These are phyloP conservation scores for Venturia canescens DNA, from an alignment of 1,140 invertebrate species.

Conservation along the genomic window DNA sequence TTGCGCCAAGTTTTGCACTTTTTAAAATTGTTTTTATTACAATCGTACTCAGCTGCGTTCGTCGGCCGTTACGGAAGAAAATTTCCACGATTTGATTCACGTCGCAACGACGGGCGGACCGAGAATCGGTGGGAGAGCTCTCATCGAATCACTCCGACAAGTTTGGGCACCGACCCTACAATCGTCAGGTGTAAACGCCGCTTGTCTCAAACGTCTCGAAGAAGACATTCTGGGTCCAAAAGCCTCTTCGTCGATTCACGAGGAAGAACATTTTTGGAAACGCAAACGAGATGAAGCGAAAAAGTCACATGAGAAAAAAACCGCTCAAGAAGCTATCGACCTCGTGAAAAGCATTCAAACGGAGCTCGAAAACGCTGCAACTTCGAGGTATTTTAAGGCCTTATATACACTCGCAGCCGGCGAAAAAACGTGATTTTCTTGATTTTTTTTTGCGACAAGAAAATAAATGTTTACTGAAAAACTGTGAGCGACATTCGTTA, in stretches of 20 bases:
- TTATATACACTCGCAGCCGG: too few relatives aligned
- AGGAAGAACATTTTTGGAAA: conserved; percentile 70
- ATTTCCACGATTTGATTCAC: conserved; percentile 73
- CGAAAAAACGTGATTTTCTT: too few relatives aligned
- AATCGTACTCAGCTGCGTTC: conserved; percentile 60
- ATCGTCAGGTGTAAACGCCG: conserved; percentile 62
- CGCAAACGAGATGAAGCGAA: conserved; percentile 59
- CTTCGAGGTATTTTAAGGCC: conserved; percentile 67
- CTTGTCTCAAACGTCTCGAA: conserved; percentile 68
- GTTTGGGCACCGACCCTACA: conserved; percentile 71
- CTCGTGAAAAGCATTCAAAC: conserved; percentile 65
- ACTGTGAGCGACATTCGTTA: too few relatives aligned
- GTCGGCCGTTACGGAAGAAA: conserved; percentile 65
- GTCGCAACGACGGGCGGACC: conserved; percentile 66
- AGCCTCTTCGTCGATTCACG: conserved; percentile 58
- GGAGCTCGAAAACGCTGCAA: conserved; percentile 69
- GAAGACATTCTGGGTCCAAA: conserved; percentile 68
- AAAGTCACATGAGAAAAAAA: conserved; percentile 65
- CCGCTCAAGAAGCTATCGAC: conserved; percentile 61
- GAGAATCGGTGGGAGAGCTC: conserved; percentile 56
- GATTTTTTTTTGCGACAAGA: too few relatives aligned
- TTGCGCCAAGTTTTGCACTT: too few relatives aligned
- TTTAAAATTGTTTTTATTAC: too few relatives aligned
- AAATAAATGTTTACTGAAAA: too few relatives aligned
- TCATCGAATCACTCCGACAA: conserved; percentile 69